Evolutionary conservation across 2,888 invertebrate genomes (phyloP), one percentile per base, ranked within the genome.

Genomic region (Epistrophella euchroma): DNA sequence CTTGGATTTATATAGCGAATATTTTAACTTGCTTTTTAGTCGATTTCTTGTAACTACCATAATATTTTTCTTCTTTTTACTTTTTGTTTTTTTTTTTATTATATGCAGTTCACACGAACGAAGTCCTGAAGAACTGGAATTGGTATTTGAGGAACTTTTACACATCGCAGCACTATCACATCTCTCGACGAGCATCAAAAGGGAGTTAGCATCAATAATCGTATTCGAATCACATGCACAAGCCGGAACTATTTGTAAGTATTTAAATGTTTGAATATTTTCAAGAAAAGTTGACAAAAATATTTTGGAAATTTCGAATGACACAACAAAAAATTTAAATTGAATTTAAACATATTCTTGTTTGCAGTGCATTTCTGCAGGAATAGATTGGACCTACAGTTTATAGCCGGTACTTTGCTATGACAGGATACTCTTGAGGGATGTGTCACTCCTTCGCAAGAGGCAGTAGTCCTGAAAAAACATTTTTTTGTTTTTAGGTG

Each of bases 111-210:
- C 95, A 56, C 95, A 95, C 90, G 96, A 97, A 91, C 93, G 97
- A 88, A 96, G 95, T 15, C 93, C 94, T 17, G 96, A 97, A 90
- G 97, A 97, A 91, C 92, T 97, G 90, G 96, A 97, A 92, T 94
- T 95, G 87, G 96, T 97, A 88, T 97, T 96, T 91, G 97, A 97
- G 90, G 97, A 97, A 90, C 93, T 97, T 70, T 93, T 96, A 87
- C 96, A 96, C 91, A 96, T 97, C 89, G 95, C 96, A 89, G 96
- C 97, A 17, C 93, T 97, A 81, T 95, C 96, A 7, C 96, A 97
- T 92, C 93, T 97, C 75, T 96, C 96, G 83, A 96, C 96, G 89
- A 96, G 96, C 90, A 96, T 97, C 85, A 97, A 96, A 92, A 93
- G 96, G 82, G 97, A 97, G 92, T 92, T 97, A 88, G 96, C 97